A percentile compares a stretch with the other conserved stretches of the same genome.
These are phyloP conservation scores for Osmerus eperlanus DNA, from an alignment of 2,113 vertebrate species.

Conservation along the genomic window DNA sequence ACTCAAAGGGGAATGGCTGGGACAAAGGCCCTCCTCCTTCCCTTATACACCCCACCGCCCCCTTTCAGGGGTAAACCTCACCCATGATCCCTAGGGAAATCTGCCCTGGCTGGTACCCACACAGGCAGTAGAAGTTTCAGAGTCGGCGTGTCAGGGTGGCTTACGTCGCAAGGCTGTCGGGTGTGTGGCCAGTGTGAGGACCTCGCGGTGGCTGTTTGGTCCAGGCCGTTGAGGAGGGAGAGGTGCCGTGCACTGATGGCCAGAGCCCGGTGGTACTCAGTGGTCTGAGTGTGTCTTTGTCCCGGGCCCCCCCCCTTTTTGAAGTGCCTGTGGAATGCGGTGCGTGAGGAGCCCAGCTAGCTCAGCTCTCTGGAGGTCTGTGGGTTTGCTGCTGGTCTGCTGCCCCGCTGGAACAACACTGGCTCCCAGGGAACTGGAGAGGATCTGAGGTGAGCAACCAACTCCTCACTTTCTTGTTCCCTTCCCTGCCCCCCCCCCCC, in stretches of 20 bases:
- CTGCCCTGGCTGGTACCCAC: slow-evolving; percentile 39
- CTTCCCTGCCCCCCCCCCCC: too few species aligned
- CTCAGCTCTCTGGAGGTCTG: slow-evolving; percentile 33
- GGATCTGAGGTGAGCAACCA: slow-evolving; percentile 20
- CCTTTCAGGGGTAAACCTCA: slow-evolving; percentile 52
- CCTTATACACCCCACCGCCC: slow-evolving; percentile 38
- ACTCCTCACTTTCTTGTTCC: neutral
- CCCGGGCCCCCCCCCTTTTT: slow-evolving; percentile 47
- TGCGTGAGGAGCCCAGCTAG: slow-evolving; percentile 47
- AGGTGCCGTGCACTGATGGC: slow-evolving; percentile 29
- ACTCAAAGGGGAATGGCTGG: slow-evolving; percentile 64
- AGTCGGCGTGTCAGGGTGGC: slow-evolving; percentile 23
- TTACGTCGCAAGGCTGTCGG: neutral
- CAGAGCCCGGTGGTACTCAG: slow-evolving; percentile 13
- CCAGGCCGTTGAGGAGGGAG: slow-evolving; percentile 17
- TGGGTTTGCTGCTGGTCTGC: neutral
- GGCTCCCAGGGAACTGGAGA: slow-evolving; percentile 5
- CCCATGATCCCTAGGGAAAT: slow-evolving; percentile 59
- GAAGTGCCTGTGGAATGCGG: slow-evolving; percentile 66
- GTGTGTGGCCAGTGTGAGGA: neutral
- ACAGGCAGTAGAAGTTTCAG: slow-evolving; percentile 32
- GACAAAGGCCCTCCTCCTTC: slow-evolving; percentile 59
- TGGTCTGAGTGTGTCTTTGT: slow-evolving; percentile 35
- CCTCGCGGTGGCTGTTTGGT: slow-evolving; percentile 19
- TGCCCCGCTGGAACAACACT: slow-evolving; percentile 19